Evolutionary conservation across 2,888 invertebrate genomes (phyloP), one percentile per base, ranked within the genome.

Genomic region (Mesorhabditis belari): DNA sequence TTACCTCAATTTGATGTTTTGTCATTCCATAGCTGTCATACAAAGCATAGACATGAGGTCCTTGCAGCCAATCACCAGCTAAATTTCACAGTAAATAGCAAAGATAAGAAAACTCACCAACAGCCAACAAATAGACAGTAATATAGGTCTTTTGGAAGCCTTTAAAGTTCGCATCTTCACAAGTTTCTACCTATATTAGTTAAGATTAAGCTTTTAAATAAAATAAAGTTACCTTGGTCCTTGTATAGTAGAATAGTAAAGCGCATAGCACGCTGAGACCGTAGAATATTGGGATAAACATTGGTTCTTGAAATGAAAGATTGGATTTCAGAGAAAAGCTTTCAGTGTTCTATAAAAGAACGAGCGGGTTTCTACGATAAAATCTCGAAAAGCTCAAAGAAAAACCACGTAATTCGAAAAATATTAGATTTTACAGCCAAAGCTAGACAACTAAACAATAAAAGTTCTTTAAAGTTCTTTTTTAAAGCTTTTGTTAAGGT

Each of bases 61-160:
- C 85, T 73, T 85, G 85, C 35, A 85, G 74, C 85, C 85, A 85
- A 68, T 85, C 85, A 6, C 84, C 84, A 49, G 83, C 85, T 85
- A 75, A 62, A 82, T 80, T 25, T 63, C 50, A 65, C n/a, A 28
- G 25, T 35, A 51, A 3, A 19, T 51, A 19, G 51, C 19, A 2
- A n/a, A 51, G 2, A 2, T 2, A 12, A 3, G 2, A 19, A 12
- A 2, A 61, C 76, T 49, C n/a, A 84, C 84, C 83, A 76, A 83
- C 83, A 9, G 84, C 84, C 62, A 84, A 75, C 58, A 84, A 66
- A 66, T 84, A 84, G 12, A 84, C 83, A 24, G 80, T 65, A 60
- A 84, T 72, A 70, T 84, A 84, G n/a, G 81, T 80, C 35, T 81
- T 72, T 71, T 84, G 84, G 69, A 84, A 84, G 23, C 70, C 64